Base-by-base conservation (phyloP, 2,113 vertebrate genomes). In the Phainopepla nitens region DNA sequence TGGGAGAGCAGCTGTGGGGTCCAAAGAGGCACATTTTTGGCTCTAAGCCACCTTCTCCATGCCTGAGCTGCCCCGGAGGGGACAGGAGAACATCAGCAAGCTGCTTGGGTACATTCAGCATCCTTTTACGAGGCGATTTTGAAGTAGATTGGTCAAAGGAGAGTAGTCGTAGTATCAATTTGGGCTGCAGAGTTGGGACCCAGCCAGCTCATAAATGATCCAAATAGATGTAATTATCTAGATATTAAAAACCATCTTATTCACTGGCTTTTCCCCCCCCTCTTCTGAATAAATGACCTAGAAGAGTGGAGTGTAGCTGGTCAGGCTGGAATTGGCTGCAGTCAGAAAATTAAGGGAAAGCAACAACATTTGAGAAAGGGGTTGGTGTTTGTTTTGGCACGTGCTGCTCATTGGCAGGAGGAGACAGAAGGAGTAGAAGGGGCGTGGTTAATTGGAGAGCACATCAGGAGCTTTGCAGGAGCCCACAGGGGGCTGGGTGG, bases 171-270 rank as follows among this genome's bases (percentile, higher is more conserved):
- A 82, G 24, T 56, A 65, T 60, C 82, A 79, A 2, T 87, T 94
- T 87, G 76, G 49, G 78, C 69, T 79, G 82, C 76, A 68, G 91
- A 92, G 69, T 1, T 95, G 92, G 88, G 68, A 83, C 27, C 29
- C 1, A 6, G 92, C 69, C 95, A 94, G 69, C 62, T 95, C 82
- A 61, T 93, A 84, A 96, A 93, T 68, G 80, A 96, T 76, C 82
- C 11, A 15, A 92, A 89, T n/a, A 71, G 36, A 25, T 82, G 53
- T 42, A 89, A 96, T 95, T 94, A 94, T 84, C 72, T 39, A 72
- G 69, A 61, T 95, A 84, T 93, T 92, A 79, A 89, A 90, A 93
- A 15, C 20, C 49, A 20, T 79, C 88, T n/a, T 78, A 39, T 89
- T 93, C 53, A 60, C 57, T 87, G 68, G 14, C n/a, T 87, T 53